Conservation (phyloP, 2,113 vertebrate species). For the Tinamus guttatus region DNA sequence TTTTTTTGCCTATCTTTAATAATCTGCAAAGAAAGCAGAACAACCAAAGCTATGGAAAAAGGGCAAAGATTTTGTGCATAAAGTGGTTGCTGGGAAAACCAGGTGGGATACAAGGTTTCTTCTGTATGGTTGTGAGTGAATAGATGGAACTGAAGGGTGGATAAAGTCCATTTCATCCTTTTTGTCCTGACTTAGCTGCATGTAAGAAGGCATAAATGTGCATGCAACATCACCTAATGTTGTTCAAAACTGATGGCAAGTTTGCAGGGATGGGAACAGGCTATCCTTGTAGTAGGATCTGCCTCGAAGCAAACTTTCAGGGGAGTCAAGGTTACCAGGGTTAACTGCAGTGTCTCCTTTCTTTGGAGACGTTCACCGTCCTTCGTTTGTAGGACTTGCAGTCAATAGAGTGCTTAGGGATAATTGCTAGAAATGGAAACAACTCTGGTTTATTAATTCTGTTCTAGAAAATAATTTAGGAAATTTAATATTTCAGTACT, state of each 20-base stretch:
- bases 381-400: background rate
- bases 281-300: background rate
- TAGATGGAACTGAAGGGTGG: background rate
- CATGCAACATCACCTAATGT: background rate
- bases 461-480: background rate
- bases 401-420: background rate
- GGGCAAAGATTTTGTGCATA: background rate
- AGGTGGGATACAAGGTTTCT: accelerated
- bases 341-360: background rate
- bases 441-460: background rate
- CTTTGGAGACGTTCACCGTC: background rate
- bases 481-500: background rate
- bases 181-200: background rate
- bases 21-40: background rate
- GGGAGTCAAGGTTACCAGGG: background rate
- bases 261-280: background rate
- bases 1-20: background rate
- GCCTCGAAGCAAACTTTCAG: background rate
- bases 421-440: background rate
- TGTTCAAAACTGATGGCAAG: background rate
- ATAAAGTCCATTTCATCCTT: background rate
- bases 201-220: background rate
- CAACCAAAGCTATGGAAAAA: background rate
- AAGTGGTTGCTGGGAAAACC: background rate
- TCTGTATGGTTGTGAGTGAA: background rate